phyloP scores from a whole-genome alignment of 2,888 invertebrate genomes.

The Athrips mouffetella region DNA sequence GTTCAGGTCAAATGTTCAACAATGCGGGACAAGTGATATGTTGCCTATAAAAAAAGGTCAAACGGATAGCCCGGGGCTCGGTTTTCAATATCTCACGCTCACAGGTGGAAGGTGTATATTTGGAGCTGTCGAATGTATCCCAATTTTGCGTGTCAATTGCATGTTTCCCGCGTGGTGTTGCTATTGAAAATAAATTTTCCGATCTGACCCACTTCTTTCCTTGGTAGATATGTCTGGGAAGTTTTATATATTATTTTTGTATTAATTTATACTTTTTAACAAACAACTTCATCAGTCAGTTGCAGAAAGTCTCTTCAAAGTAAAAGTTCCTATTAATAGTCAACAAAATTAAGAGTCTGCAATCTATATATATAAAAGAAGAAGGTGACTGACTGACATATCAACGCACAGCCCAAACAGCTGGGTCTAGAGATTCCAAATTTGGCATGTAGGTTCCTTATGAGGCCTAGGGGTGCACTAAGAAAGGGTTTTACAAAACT shows the following conservation, averaged over 20 bases:
- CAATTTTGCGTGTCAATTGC: constrained; percentile 61
- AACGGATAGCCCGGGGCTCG: constrained; percentile 58
- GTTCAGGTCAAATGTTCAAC: constrained; percentile 60
- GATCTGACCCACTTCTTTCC: not conserved
- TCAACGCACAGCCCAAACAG: too few relatives aligned
- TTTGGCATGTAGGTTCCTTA: too few relatives aligned
- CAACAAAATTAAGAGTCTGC: too few relatives aligned
- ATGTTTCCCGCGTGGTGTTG: constrained; percentile 35
- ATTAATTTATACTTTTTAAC: not conserved
- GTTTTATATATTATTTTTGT: not conserved
- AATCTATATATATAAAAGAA: too few relatives aligned
- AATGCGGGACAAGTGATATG: constrained; percentile 71
- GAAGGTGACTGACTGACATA: too few relatives aligned
- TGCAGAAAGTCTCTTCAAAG: too few relatives aligned
- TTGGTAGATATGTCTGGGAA: not conserved
- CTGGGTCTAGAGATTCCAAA: too few relatives aligned
- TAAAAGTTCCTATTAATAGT: too few relatives aligned
- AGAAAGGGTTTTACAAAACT: too few relatives aligned
- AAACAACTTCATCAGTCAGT: not conserved
- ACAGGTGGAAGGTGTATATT: constrained; percentile 41
- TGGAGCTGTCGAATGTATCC: constrained; percentile 53
- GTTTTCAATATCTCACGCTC: constrained; percentile 71
- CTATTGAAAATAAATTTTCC: constrained; percentile 18
- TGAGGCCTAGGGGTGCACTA: too few relatives aligned
- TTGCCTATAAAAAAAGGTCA: constrained; percentile 73